phyloP scores from a whole-genome alignment of 2,797 vertebrate genomes.

The Rhabdophis nuchalis region DNA sequence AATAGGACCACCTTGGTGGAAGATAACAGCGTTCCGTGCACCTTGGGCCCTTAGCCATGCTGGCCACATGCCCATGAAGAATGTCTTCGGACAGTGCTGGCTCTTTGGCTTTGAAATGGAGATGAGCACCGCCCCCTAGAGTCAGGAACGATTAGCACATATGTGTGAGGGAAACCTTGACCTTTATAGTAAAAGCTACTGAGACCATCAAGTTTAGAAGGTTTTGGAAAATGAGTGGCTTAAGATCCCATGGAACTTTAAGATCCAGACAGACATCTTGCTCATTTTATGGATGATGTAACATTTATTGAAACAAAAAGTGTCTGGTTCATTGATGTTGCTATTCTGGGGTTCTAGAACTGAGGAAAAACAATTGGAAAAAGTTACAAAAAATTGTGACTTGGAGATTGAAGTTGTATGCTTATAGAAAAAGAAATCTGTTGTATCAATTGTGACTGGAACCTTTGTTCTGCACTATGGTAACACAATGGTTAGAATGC shows the following conservation, averaged over 20 bases:
- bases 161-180: too few relatives aligned
- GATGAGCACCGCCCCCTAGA: too few relatives aligned
- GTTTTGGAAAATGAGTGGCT: neutral
- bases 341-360: neutral
- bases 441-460: neutral
- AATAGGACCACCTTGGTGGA: too few relatives aligned
- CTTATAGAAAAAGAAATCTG: neutral
- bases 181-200: neutral
- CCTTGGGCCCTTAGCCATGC: too few relatives aligned
- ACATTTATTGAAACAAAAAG: neutral
- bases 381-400: neutral
- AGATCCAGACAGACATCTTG: neutral
- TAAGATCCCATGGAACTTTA: neutral
- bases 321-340: neutral
- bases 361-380: neutral
- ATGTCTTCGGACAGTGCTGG: too few relatives aligned
- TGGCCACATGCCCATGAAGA: too few relatives aligned
- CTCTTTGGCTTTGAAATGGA: too few relatives aligned
- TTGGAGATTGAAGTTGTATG: neutral
- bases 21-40: too few relatives aligned
- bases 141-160: too few relatives aligned
- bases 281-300: neutral
- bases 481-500: too few relatives aligned
- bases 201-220: neutral
- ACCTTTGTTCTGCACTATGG: neutral